Evolutionary conservation across 2,113 vertebrate species (phyloP), one percentile per base, ranked within the genome.

Genomic region (Cebidichthys violaceus): DNA sequence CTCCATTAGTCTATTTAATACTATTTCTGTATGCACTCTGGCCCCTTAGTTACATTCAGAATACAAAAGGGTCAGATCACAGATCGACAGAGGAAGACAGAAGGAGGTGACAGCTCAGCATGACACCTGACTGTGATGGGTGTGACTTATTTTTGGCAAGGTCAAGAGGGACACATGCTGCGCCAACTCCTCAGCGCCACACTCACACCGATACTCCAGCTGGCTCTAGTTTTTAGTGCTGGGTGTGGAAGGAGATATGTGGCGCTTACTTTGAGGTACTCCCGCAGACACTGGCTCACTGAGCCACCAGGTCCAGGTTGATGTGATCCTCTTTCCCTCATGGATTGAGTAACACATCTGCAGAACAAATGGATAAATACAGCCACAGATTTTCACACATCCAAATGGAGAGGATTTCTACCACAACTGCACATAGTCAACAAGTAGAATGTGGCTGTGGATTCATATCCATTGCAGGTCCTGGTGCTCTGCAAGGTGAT

Each of bases 61-160:
- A 18, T 50, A 50, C 47, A 45, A 45, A 22, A 35, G 17, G 31
- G 17, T 35, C 29, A 35, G 60, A 62, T 62, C 60, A 22, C 45
- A 39, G 47, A 20, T 20, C 20, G 22, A 39, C 6, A 20, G n/a
- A 71, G 35, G 69, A 55, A 15, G 22, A 62, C 60, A 62, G 60
- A 62, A 20, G 18, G 60, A 62, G 60, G 60, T 29, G 9, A 62
- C 17, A 35, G 31, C 27, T 11, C 1, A 60, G 24, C 33, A 14
- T 1, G 14, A 54, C 31, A 66, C 37, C 7, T 47, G 65, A 31
- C 57, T 39, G 20, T n/a, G 76, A 39, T 39, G 29, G 55, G 35
- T 62, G 22, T 65, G 60, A 74, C 62, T 60, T 24, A 68, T n/a
- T 55, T 59, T 77, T 9, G 74, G 60, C 29, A 35, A 35, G 20